Base-by-base conservation (phyloP, 1,140 invertebrate genomes). In the Brachionus rotundiformis region DNA sequence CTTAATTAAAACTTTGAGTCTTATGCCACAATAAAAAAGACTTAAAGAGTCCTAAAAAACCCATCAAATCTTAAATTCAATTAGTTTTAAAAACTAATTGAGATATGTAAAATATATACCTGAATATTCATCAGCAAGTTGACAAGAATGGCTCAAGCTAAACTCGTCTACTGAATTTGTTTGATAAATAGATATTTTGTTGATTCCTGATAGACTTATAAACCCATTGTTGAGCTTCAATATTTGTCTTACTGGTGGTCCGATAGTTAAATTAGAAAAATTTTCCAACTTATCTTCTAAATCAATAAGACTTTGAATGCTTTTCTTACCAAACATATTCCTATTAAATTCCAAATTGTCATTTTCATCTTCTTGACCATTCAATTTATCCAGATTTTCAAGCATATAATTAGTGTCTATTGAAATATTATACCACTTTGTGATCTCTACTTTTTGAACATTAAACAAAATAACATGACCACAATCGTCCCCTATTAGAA, bases 121-220 rank as follows among this genome's bases (percentile, higher is more conserved):
- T 36, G 31, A 8, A 68, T 68, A 36, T 68, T 73, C 68, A 44
- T 73, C 68, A 73, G 11, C 10, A 16, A 73, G 7, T 73, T 44
- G 36, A 44, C 36, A 73, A 73, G 25, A 73, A 44, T 73, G 68
- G 5, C 25, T 73, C 11, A 73, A 73, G 3, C 11, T 73, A 44
- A 31, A 73, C 8, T 44, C 68, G 44, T 73, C 41, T 13, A 44
- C 2, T 44, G n/a, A 25, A 73, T 73, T 44, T 44, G 19, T 4
- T 44, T 73, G 33, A 44, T 73, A 73, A 44, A 73, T 73, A 5
- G 2, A 11, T 8, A 73, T 73, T 27, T 73, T 73, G 36, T 73
- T 73, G 10, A 10, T 11, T 25, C 10, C 68, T 1, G 36, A n/a
- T 7, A 73, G 19, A 44, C 68, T 44, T 19, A 73, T 73, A 44